phyloP scores from a whole-genome alignment of 2,113 vertebrate genomes.

The Alces alces region DNA sequence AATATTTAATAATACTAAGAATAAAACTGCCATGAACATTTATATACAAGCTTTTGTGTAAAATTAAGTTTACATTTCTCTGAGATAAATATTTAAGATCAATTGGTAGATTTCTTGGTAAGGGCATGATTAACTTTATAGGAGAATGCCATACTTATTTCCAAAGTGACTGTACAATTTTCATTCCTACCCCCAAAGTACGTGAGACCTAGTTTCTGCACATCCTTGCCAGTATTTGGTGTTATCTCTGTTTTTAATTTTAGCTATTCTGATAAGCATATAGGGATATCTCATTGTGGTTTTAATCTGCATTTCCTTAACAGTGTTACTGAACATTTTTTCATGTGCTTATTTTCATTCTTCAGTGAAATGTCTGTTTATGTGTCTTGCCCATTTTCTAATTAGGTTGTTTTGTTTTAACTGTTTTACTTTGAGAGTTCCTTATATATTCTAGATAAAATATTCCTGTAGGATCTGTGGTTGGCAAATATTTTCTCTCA shows the following conservation, averaged over 20 bases:
- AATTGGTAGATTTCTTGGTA: neutral
- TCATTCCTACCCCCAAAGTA: neutral
- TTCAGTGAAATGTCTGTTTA: neutral
- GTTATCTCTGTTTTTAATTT: neutral
- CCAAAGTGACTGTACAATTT: neutral
- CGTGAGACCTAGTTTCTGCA: neutral
- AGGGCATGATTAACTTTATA: neutral
- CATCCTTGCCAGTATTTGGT: neutral
- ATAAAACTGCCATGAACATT: neutral
- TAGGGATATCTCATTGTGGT: neutral
- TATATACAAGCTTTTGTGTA: neutral
- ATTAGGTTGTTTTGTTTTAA: neutral
- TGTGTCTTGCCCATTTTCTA: neutral
- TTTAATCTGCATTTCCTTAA: neutral
- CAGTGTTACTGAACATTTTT: neutral
- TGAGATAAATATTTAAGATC: neutral
- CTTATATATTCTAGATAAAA: neutral
- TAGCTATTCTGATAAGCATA: neutral
- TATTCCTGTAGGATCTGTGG: neutral
- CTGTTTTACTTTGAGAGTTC: neutral
- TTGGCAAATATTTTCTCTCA: neutral
- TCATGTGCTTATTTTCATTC: neutral
- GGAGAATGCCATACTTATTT: neutral
- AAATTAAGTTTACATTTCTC: neutral
- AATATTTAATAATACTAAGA: neutral